Evolutionary conservation across 2,113 vertebrate genomes (phyloP).

Genomic region (Casuarius casuarius): DNA sequence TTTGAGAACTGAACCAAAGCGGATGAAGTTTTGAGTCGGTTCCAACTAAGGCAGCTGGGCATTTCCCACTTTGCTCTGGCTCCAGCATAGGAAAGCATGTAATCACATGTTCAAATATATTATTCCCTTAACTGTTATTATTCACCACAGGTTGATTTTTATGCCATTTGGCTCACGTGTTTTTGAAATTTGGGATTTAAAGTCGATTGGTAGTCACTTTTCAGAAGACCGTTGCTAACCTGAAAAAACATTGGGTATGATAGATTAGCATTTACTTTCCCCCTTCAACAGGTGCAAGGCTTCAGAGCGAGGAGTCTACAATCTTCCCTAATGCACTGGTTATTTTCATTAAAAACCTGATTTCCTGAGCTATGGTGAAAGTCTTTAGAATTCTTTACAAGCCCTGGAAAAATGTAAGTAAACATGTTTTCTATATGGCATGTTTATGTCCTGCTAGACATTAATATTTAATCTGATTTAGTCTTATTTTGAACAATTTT

Average conservation of each 20-base stretch:
- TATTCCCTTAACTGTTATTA: conserved; percentile 30
- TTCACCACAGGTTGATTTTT: background rate
- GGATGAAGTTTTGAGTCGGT: conserved; percentile 72
- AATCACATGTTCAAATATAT: conserved; percentile 27
- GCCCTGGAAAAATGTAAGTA: background rate
- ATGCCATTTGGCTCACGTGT: background rate
- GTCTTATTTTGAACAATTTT: conserved; percentile 46
- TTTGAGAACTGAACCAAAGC: conserved; percentile 74
- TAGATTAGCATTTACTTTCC: background rate
- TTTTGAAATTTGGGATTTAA: background rate
- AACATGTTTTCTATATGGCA: background rate
- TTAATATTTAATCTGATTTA: conserved; percentile 48
- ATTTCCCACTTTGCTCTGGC: conserved; percentile 71
- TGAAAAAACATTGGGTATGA: background rate
- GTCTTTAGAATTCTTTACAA: background rate
- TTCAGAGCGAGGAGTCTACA: background rate
- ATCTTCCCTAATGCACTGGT: background rate
- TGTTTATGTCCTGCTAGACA: background rate
- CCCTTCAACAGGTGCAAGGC: background rate
- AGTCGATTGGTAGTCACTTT: background rate
- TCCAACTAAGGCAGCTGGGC: conserved; percentile 76
- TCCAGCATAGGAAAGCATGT: conserved; percentile 38
- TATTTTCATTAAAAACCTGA: background rate
- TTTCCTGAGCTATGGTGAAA: background rate
- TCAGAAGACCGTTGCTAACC: background rate